A percentile compares a stretch with the other conserved stretches of the same genome.
Evolutionary conservation across 1,140 invertebrate species (phyloP).

Genomic region (Drosophila baimaii): DNA sequence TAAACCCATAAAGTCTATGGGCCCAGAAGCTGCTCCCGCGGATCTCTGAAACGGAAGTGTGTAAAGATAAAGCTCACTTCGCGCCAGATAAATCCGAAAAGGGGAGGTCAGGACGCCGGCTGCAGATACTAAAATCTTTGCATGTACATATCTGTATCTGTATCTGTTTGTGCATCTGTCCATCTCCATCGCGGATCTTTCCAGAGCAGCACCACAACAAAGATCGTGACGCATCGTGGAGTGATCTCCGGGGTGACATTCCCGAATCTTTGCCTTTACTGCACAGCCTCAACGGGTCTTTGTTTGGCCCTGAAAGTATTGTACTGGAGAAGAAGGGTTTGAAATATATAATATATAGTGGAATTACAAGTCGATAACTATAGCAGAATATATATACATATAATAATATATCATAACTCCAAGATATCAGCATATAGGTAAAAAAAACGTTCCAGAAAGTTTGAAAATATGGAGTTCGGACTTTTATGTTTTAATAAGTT

Average conservation of each 20-base stretch:
- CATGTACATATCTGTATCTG: not conserved
- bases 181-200: conserved; percentile 14
- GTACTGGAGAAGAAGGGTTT: not conserved
- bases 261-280: not conserved
- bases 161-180: conserved; percentile 7
- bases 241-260: not conserved
- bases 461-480: no score
- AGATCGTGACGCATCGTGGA: conserved; percentile 5
- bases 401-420: no score
- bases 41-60: conserved; percentile 78
- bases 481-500: no score
- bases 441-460: no score
- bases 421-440: no score
- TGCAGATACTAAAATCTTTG: not conserved
- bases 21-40: conserved; percentile 34
- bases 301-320: not conserved
- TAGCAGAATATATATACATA: no score
- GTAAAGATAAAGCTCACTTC: conserved; percentile 62
- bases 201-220: conserved; percentile 4
- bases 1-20: conserved; percentile 67
- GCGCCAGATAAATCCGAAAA: conserved; percentile 20
- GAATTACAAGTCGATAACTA: not conserved
- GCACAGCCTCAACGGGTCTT: not conserved
- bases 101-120: conserved; percentile 6
- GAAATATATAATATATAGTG: not conserved